Evolutionary conservation across 35 echinoderm and acorn worm species (phyloP), one percentile per base, ranked within the genome.

Genomic region (Lytechinus variegatus): DNA sequence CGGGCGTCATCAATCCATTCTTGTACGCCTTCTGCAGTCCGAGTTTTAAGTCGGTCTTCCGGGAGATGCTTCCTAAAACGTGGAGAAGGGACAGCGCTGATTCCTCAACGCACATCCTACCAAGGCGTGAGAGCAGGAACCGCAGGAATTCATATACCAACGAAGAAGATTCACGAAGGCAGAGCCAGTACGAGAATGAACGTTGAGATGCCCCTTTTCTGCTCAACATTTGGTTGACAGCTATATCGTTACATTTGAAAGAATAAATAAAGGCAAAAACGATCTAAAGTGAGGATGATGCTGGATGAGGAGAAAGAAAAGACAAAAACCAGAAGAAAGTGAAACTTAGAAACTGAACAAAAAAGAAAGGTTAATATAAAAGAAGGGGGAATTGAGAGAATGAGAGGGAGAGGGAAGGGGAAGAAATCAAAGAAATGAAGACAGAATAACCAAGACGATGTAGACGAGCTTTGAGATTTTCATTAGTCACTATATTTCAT

Each of bases 21-120:
- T 16, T 93, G 5, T 93, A 93, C 52, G 92, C 92, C 27, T 93
- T 93, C 92, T 93, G 92, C 92, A 93, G 92, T 54, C 92, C 54
- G 54, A 93, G 92, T 93, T 93, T 93, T 27, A 54, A 57, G 14
- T 57, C 53, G 4, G 92, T 93, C 54, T 93, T 93, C 54, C 55
- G 54, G 92, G 53, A 57, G 52, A 93, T 55, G 92, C 8, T 93
- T 10, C 92, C 54, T 19, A 57, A 57, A 57, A 54, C n/a, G 53
- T 90, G 88, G 88, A 44, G 88, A 9, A 90, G 24, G n/a, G 88
- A 90, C 88, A 90, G 27, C 9, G 66, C 66, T 24, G 66, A 24
- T 5, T 52, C 88, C 10, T 52, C 88, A 10, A 52, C 29, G 29
- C 88, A 90, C 27, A 94, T 94, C 58, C 60, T 94, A 54, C 44